Evolutionary conservation across 1,140 invertebrate species (phyloP).

Genomic region (Dysdera silvatica): DNA sequence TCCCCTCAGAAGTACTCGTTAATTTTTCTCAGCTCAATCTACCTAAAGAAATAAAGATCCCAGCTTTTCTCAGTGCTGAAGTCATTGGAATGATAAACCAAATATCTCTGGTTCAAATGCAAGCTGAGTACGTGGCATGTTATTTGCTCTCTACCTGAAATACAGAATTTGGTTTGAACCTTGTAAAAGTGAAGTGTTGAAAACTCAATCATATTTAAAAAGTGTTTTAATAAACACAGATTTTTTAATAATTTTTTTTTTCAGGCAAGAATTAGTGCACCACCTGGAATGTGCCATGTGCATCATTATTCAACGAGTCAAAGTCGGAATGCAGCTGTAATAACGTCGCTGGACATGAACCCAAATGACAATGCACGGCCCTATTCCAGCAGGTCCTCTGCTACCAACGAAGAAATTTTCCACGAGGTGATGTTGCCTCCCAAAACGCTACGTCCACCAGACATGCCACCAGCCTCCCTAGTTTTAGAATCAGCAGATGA

Average conservation of each 20-base stretch:
- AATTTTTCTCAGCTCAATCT: too few species aligned
- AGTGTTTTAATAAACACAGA: background rate
- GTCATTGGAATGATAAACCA: background rate
- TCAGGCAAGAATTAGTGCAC: constrained; percentile 30
- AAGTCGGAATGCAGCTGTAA: background rate
- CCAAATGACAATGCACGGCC: background rate
- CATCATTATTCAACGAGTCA: constrained; percentile 1
- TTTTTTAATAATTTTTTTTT: background rate
- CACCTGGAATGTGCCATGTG: constrained; percentile 19
- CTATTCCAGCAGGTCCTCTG: background rate
- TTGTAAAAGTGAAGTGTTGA: background rate
- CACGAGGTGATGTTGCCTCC: background rate
- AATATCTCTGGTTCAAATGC: background rate
- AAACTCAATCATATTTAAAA: background rate
- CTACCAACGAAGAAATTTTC: constrained; percentile 14
- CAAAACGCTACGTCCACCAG: background rate
- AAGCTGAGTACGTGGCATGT: background rate
- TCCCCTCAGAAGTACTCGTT: too few species aligned
- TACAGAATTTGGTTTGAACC: background rate
- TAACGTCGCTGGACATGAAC: constrained; percentile 4
- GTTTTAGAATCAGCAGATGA: background rate
- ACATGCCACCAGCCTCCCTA: background rate
- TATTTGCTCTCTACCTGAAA: background rate
- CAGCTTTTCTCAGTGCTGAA: too few species aligned
- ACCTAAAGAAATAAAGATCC: too few species aligned